Conservation (phyloP, 37 sponge, comb jelly and placozoan species). For the Ephydatia muelleri region DNA sequence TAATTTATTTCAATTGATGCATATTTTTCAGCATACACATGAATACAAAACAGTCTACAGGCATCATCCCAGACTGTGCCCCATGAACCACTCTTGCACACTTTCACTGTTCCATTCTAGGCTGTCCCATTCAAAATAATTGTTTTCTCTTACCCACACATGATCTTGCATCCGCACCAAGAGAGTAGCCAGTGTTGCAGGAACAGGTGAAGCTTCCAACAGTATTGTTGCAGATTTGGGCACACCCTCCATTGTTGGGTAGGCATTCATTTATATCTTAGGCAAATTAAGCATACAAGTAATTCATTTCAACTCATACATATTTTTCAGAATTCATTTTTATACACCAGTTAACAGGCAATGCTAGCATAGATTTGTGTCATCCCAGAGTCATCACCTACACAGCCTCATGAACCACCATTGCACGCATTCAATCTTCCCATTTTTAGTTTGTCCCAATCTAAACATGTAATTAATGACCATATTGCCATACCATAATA, state of each 20-base stretch:
- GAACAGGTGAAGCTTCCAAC: slow-evolving; percentile 12
- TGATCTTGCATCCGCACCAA: slow-evolving; percentile 6
- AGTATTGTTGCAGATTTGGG: slow-evolving; percentile 14
- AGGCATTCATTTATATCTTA: neutral
- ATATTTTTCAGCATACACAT: neutral
- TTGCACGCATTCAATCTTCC: neutral
- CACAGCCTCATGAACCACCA: neutral
- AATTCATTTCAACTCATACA: neutral
- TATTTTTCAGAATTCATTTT: neutral
- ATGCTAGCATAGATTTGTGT: slow-evolving; percentile 22
- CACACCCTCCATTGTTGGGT: neutral
- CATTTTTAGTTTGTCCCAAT: too few species aligned
- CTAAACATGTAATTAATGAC: too few species aligned
- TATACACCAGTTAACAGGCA: slow-evolving; percentile 35
- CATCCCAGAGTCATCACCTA: slow-evolving; percentile 1
- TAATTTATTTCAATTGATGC: neutral
- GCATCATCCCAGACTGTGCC: slow-evolving; percentile 61
- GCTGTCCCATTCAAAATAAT: slow-evolving; percentile 10
- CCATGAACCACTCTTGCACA: slow-evolving; percentile 30
- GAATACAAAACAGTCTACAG: neutral
- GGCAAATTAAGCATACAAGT: neutral
- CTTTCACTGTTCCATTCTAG: slow-evolving; percentile 21
- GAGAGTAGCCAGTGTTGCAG: slow-evolving; percentile 24
- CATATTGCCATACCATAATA: too few species aligned
- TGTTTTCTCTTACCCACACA: slow-evolving; percentile 21